Evolutionary conservation across 2,888 invertebrate genomes (phyloP).

Genomic region (Elmis aenea): DNA sequence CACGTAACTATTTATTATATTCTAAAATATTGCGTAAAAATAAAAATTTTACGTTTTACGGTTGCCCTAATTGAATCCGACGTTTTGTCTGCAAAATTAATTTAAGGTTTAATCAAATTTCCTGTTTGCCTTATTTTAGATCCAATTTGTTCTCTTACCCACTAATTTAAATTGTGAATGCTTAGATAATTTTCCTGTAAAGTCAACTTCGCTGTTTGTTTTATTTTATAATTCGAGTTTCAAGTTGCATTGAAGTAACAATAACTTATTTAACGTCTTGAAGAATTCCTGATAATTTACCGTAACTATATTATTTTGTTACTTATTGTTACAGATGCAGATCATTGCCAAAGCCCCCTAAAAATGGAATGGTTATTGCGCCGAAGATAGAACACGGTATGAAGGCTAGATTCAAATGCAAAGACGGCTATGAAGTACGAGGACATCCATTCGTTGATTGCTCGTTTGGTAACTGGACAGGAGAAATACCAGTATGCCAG

Average conservation of each 20-base stretch:
- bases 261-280: conserved; percentile 1
- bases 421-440: conserved; percentile 84
- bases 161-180: no score
- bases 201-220: no score
- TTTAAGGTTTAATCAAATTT: no score
- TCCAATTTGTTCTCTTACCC: no score
- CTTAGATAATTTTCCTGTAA: no score
- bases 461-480: conserved; percentile 92
- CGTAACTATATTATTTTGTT: not conserved
- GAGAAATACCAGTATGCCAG: conserved; percentile 79
- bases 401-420: conserved; percentile 88
- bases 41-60: no score
- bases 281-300: not conserved
- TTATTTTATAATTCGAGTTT: no score
- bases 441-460: conserved; percentile 74
- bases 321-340: conserved; percentile 43
- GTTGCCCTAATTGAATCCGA: no score
- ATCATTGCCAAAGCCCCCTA: conserved; percentile 57
- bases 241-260: conserved; percentile 37
- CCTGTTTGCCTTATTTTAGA: no score
- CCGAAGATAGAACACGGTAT: conserved; percentile 97
- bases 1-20: no score
- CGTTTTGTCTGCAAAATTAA: no score
- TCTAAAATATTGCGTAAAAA: no score
- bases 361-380: conserved; percentile 93